Conservation (phyloP, 1,140 invertebrate genomes). For the Drosophila pseudoananassae region DNA sequence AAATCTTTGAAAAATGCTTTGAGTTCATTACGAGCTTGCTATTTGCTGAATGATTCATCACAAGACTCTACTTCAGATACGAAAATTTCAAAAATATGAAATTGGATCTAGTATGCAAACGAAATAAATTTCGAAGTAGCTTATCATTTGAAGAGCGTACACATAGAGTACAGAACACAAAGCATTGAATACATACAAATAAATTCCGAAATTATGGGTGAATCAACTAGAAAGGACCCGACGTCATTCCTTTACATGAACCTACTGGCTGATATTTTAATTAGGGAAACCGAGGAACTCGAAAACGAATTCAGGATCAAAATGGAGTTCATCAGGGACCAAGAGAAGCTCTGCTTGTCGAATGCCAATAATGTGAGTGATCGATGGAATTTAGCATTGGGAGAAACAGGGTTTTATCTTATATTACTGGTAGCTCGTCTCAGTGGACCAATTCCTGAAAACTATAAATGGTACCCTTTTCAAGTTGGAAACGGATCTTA, state of each 20-base stretch:
- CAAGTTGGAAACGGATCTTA: conserved; percentile 44
- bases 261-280: conserved; percentile 40
- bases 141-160: neutral
- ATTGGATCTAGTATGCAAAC: neutral
- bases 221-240: conserved; percentile 10
- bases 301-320: conserved; percentile 44
- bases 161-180: neutral
- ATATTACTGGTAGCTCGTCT: conserved; percentile 4
- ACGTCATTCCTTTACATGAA: conserved; percentile 49
- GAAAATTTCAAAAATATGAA: too few relatives aligned
- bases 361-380: conserved; percentile 40
- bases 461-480: conserved; percentile 15
- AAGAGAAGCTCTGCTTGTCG: conserved; percentile 29
- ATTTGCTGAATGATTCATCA: too few relatives aligned
- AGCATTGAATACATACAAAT: neutral
- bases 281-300: conserved; percentile 29
- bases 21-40: too few relatives aligned
- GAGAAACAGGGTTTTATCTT: too few relatives aligned
- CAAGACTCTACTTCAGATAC: too few relatives aligned
- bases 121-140: neutral
- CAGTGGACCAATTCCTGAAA: conserved; percentile 19
- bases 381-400: neutral
- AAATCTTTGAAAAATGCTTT: neutral
- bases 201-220: conserved; percentile 31
- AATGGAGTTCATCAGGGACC: conserved; percentile 37